Evolutionary conservation across 2,113 vertebrate species (phyloP).

Genomic region (Aphelocoma coerulescens): DNA sequence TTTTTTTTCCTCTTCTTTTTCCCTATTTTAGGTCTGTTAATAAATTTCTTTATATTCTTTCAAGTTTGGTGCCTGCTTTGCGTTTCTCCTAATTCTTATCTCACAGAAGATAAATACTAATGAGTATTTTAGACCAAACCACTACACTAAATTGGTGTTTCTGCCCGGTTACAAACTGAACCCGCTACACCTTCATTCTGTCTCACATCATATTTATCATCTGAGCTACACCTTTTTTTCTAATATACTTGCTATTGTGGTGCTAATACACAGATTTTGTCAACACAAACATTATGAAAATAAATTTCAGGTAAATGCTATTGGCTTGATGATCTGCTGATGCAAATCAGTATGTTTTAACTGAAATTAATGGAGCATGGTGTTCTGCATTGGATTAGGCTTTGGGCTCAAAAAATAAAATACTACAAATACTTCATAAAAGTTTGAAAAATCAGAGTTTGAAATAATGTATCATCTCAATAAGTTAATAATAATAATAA

Average conservation of each 20-base stretch:
- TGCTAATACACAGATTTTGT: not conserved
- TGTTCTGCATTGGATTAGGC: not conserved
- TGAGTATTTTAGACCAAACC: too few relatives aligned
- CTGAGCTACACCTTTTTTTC: not conserved
- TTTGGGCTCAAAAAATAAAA: not conserved
- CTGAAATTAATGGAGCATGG: not conserved
- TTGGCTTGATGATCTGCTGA: not conserved
- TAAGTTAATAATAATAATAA: not conserved
- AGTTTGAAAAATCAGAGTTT: not conserved
- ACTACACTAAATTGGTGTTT: too few relatives aligned
- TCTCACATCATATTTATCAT: not conserved
- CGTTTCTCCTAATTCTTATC: too few relatives aligned
- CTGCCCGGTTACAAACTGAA: too few relatives aligned
- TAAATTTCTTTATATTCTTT: too few relatives aligned
- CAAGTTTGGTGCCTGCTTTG: too few relatives aligned
- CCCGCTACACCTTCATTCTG: not conserved
- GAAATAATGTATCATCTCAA: not conserved
- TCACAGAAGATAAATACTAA: too few relatives aligned
- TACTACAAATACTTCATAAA: not conserved
- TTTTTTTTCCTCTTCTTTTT: too few relatives aligned
- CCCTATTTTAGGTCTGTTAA: too few relatives aligned
- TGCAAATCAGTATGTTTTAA: slow-evolving; percentile 4
- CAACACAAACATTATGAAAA: not conserved
- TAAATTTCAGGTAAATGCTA: not conserved
- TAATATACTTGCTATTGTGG: not conserved